Conservation (phyloP, 2,797 vertebrate species). For the Oceanodroma leucorhoa region DNA sequence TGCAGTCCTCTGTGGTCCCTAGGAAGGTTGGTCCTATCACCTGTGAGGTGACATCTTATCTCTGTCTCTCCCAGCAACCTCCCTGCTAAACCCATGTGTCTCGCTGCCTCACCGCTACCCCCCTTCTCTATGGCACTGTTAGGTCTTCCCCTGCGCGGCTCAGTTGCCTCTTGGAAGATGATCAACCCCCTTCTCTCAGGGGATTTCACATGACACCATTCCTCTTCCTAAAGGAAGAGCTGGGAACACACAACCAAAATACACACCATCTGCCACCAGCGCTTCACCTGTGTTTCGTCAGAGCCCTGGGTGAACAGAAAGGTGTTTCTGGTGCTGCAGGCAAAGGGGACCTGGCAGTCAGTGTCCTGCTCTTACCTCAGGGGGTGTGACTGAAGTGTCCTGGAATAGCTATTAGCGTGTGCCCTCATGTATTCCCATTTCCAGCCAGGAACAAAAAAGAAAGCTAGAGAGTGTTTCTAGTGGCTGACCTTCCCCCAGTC, state of each 20-base stretch:
- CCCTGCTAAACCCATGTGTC: background rate
- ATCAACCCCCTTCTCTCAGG: background rate
- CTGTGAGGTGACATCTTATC: background rate
- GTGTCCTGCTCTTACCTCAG: background rate
- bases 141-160: fast-evolving
- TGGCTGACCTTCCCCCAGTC: background rate
- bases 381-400: background rate
- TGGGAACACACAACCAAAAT: background rate
- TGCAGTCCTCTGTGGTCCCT: background rate
- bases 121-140: background rate
- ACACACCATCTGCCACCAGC: background rate
- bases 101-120: background rate
- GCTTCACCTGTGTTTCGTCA: background rate
- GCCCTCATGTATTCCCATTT: background rate
- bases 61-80: background rate
- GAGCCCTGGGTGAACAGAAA: background rate
- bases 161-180: background rate
- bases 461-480: background rate
- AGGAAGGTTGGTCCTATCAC: background rate
- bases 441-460: background rate
- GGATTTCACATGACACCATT: background rate
- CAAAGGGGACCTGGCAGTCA: background rate
- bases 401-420: background rate
- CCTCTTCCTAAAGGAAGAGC: background rate
- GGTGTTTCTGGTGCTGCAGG: background rate